These are phyloP conservation scores for Labeo calbasu DNA, from an alignment of 2,797 vertebrate species.

Conservation along the genomic window DNA sequence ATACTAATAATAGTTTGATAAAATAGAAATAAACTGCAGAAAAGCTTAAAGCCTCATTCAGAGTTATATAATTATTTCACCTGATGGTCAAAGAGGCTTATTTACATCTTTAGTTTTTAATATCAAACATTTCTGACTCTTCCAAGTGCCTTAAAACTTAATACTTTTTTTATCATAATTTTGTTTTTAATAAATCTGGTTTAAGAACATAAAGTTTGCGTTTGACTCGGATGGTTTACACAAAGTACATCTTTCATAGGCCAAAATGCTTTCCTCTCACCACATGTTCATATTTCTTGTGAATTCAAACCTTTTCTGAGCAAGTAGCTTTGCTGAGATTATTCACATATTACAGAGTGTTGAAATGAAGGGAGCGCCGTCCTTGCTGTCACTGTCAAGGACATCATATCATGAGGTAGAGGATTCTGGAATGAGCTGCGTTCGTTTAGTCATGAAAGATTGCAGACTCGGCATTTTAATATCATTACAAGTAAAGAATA, in stretches of 20 bases:
- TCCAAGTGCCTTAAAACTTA: background rate
- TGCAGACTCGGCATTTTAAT: background rate
- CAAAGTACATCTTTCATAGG: constrained; percentile 16
- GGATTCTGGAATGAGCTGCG: constrained; percentile 7
- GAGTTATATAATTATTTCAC: background rate
- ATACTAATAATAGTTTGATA: too few species aligned
- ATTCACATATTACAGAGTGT: constrained; percentile 51
- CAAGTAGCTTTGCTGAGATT: constrained; percentile 15
- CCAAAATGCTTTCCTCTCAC: constrained; percentile 38
- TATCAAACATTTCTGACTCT: background rate
- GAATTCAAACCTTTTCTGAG: constrained; percentile 39
- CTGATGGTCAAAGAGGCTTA: background rate
- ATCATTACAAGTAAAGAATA: background rate
- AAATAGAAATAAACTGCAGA: background rate
- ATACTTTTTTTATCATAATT: background rate
- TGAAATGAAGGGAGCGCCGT: constrained; percentile 27
- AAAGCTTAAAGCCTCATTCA: background rate
- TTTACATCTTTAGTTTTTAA: background rate
- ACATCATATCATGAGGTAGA: constrained; percentile 20
- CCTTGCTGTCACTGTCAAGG: constrained; percentile 39
- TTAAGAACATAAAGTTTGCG: background rate
- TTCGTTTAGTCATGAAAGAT: background rate
- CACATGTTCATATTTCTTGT: constrained; percentile 41
- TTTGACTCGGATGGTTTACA: constrained; percentile 5
- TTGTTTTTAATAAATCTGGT: background rate